phyloP scores from a whole-genome alignment of 2,113 vertebrate genomes.

The Lepus europaeus region DNA sequence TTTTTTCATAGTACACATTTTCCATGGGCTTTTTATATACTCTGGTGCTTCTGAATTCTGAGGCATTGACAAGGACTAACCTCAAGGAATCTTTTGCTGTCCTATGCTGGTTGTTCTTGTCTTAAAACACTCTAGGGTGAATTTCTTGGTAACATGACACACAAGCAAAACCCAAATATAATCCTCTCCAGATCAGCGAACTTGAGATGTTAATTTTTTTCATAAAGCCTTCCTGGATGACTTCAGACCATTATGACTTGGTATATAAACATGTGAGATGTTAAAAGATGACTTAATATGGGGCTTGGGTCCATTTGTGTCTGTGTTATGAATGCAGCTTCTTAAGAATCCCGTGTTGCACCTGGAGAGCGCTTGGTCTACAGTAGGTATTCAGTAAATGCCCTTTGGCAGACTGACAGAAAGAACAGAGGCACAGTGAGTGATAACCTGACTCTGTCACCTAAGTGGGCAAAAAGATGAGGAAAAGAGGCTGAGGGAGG shows the following conservation, averaged over 20 bases:
- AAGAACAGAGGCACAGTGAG: background rate
- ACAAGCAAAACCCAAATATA: background rate
- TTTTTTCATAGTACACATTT: no score
- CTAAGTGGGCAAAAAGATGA: background rate
- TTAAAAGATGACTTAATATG: background rate
- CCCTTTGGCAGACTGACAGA: background rate
- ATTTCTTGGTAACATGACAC: conserved; percentile 23
- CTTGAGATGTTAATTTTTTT: background rate
- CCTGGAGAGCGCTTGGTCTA: background rate
- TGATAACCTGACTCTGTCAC: background rate
- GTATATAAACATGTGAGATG: background rate
- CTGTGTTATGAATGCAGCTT: background rate
- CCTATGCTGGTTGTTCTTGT: background rate
- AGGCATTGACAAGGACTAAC: background rate
- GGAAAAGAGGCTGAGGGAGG: background rate
- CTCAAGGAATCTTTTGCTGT: background rate
- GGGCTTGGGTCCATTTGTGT: background rate
- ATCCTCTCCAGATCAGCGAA: background rate
- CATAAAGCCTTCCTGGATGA: background rate
- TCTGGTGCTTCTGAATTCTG: background rate
- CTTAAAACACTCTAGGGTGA: conserved; percentile 1
- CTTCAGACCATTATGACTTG: background rate
- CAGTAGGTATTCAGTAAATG: background rate
- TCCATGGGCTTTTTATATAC: no score
- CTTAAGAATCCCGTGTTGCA: background rate